These are phyloP conservation scores for Iguana delicatissima DNA, from an alignment of 2,797 vertebrate genomes.

Conservation along the genomic window DNA sequence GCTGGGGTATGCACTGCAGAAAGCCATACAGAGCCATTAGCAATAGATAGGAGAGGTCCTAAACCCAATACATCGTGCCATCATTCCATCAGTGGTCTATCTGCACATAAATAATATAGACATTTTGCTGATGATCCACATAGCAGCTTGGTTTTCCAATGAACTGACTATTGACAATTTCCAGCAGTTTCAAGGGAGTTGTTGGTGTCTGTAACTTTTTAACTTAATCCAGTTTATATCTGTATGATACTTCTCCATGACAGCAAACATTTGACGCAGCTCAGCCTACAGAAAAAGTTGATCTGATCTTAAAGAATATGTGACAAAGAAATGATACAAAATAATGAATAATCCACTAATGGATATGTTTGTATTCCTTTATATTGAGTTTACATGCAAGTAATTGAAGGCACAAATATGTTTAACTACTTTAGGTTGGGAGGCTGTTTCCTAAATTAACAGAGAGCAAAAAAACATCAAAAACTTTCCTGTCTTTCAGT, in stretches of 20 bases:
- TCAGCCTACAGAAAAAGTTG: background rate
- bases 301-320: background rate
- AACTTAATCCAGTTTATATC: constrained; percentile 9
- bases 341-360: constrained; percentile 14
- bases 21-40: background rate
- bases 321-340: constrained; percentile 3
- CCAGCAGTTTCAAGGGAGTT: constrained; percentile 17
- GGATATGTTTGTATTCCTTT: background rate
- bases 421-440: background rate
- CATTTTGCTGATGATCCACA: background rate
- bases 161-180: background rate
- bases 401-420: background rate
- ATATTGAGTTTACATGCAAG: background rate
- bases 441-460: background rate
- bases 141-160: constrained; percentile 14
- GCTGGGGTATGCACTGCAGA: constrained; percentile 55
- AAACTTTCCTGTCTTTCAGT: constrained; percentile 3
- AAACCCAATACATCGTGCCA: background rate
- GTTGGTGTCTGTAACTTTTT: background rate
- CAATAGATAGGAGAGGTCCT: background rate
- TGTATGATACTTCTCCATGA: background rate
- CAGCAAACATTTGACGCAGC: background rate
- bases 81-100: background rate
- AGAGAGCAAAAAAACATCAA: background rate
- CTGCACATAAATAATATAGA: background rate